These are phyloP conservation scores for Ommatoiulus sabulosus DNA, from an alignment of 2,888 invertebrate species.

Conservation along the genomic window DNA sequence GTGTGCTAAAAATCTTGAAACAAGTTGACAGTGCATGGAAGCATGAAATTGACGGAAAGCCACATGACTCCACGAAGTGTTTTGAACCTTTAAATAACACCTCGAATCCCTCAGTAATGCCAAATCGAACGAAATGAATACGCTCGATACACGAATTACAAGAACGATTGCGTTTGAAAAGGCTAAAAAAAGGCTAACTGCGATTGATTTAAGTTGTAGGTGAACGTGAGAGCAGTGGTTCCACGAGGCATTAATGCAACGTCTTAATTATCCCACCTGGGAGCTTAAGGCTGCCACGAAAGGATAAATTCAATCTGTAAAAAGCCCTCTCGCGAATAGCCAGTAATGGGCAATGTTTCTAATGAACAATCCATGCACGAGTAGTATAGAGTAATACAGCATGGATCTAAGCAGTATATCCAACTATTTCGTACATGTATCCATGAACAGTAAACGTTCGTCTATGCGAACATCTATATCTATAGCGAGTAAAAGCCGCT, in stretches of 20 bases:
- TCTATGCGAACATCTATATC: neutral
- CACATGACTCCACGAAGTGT: neutral
- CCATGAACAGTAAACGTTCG: neutral
- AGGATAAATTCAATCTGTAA: conserved; percentile 24
- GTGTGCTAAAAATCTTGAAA: too few relatives aligned
- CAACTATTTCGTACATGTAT: neutral
- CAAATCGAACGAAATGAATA: neutral
- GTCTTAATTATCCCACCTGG: conserved; percentile 25
- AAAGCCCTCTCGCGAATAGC: neutral
- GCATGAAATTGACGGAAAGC: too few relatives aligned
- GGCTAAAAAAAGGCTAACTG: neutral
- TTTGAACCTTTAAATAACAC: neutral
- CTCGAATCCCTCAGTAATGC: neutral
- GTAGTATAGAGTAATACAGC: neutral
- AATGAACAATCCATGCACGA: neutral
- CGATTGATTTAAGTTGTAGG: neutral
- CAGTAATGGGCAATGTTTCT: neutral
- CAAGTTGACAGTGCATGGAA: too few relatives aligned
- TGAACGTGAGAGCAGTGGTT: neutral
- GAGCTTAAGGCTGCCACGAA: neutral
- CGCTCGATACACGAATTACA: neutral
- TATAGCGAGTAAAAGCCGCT: neutral
- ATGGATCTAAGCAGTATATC: neutral
- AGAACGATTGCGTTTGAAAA: neutral
- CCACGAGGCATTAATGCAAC: neutral